Base-by-base conservation (phyloP, 2,888 invertebrate genomes). In the Troides helena region DNA sequence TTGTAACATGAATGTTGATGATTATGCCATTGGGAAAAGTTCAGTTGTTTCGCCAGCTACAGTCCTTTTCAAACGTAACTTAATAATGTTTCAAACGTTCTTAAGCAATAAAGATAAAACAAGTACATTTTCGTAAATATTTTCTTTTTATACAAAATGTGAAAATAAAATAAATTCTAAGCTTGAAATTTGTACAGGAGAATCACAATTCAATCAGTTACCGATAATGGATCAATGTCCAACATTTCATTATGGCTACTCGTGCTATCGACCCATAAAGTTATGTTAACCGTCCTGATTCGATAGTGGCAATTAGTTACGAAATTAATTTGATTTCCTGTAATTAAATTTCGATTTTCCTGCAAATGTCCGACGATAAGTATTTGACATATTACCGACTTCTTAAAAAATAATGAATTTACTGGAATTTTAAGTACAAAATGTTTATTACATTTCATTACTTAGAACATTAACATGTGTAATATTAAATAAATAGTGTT, bases 241-340 rank as follows among this genome's bases (percentile, higher is more conserved):
- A 77, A 74, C 76, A 73, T 78, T 78, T 78, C 79, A 82, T 83
- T 82, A 79, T 78, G 78, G 76, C 77, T 73, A 77, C 74, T 76
- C 75, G 74, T 73, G 72, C 74, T 72, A 72, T 73, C 72, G 72
- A 77, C 75, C 73, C 76, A 70, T 76, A 75, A 74, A 78, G 78
- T 76, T 78, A 81, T 80, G 82, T 76, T 76, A 76, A 76, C 75
- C 74, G 76, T 72, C 74, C 73, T 71, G 75, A 81, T 81, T 79
- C 77, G 80, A 80, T 79, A 75, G 71, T 68, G 68, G 74, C 80
- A 83, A 82, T 85, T 83, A 81, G 80, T 79, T 76, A 77, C 77
- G 75, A 80, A 82, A 81, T 82, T 84, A 82, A 83, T 80, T 82
- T 80, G 76, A 80, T 80, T 83, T 79, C 76, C 77, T 73, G 75